A percentile compares a stretch with the other conserved stretches of the same genome.
phyloP scores from a whole-genome alignment of 1,140 invertebrate species.

The Aethina tumida region DNA sequence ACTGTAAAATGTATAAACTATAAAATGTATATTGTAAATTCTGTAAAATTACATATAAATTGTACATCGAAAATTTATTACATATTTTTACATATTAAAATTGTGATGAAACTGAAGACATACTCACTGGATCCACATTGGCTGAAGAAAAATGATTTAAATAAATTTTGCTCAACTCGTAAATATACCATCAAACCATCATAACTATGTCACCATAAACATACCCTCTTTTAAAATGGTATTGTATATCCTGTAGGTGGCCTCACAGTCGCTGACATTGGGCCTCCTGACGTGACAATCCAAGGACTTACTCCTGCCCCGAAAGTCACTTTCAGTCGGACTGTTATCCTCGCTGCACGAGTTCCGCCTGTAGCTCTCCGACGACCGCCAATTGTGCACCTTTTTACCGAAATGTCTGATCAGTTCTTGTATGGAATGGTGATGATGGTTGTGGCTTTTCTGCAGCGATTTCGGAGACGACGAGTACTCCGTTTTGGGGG shows the following conservation, averaged over 20 bases:
- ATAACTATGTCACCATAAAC: conserved; percentile 4
- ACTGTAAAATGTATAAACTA: too few species aligned
- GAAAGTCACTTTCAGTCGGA: conserved; percentile 51
- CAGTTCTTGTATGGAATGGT: conserved; percentile 60
- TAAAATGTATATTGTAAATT: too few species aligned
- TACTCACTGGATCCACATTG: neutral
- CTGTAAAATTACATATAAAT: too few species aligned
- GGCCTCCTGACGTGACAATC: conserved; percentile 50
- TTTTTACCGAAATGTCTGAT: conserved; percentile 60
- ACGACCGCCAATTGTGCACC: conserved; percentile 48
- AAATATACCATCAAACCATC: neutral
- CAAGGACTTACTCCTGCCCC: conserved; percentile 64
- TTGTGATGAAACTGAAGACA: too few species aligned
- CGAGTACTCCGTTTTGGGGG: conserved; percentile 24
- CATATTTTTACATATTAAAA: too few species aligned
- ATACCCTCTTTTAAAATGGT: conserved; percentile 71
- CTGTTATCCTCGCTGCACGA: conserved; percentile 36
- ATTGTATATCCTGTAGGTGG: conserved; percentile 73
- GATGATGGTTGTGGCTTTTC: conserved; percentile 40
- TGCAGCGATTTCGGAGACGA: conserved; percentile 28
- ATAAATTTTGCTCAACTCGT: neutral
- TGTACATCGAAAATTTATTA: too few species aligned
- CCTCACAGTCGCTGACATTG: conserved; percentile 51
- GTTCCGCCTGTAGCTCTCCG: conserved; percentile 37
- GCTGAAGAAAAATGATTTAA: neutral